phyloP scores from a whole-genome alignment of 2,888 invertebrate genomes.

The Bombyx huttoni region DNA sequence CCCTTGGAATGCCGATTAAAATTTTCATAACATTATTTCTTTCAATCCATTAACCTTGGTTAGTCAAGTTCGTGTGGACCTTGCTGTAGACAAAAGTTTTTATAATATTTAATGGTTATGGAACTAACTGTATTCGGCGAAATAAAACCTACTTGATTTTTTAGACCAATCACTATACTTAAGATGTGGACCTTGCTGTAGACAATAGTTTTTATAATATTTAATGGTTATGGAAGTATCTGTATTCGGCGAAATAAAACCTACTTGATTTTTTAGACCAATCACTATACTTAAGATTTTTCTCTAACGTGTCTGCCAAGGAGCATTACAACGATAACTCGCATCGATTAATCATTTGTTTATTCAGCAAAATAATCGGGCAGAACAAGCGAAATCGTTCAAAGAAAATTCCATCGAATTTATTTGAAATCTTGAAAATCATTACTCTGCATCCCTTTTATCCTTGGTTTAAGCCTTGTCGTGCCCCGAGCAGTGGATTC shows the following conservation, averaged over 20 bases:
- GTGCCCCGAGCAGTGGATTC: slow-evolving; percentile 40
- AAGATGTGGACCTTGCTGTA: too few species aligned
- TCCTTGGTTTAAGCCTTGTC: slow-evolving; percentile 16
- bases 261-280: too few species aligned
- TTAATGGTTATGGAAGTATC: too few species aligned
- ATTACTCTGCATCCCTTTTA: slow-evolving; percentile 1
- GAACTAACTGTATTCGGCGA: too few species aligned
- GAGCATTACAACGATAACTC: too few species aligned
- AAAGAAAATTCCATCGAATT: not conserved
- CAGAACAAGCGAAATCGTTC: not conserved
- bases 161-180: not conserved
- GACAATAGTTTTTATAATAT: too few species aligned
- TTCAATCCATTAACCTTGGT: slow-evolving; percentile 43
- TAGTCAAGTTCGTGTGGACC: slow-evolving; percentile 17
- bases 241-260: too few species aligned
- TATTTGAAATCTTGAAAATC: slow-evolving; percentile 1
- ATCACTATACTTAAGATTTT: not conserved
- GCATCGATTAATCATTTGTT: not conserved
- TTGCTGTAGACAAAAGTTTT: slow-evolving; percentile 23
- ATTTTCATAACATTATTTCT: slow-evolving; percentile 55
- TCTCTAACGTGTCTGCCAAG: not conserved
- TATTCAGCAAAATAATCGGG: not conserved
- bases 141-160: too few species aligned
- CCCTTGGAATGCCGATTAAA: slow-evolving; percentile 57
- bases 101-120: slow-evolving; percentile 15